Conservation (phyloP, 2,888 invertebrate genomes). For the Lycocerus yunnanus region DNA sequence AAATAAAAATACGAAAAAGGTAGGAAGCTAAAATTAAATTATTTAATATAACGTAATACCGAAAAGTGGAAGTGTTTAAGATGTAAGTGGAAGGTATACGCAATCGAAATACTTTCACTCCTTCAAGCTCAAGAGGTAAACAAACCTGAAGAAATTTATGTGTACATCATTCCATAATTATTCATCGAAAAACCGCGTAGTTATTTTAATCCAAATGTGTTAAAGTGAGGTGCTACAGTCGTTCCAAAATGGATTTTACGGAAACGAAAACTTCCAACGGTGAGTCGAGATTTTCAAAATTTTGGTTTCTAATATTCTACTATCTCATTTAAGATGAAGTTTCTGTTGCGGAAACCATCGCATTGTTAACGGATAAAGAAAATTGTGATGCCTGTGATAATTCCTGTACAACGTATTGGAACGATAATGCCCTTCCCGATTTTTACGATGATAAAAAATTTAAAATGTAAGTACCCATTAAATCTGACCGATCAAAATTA, state of each 20-base stretch:
- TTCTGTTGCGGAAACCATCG: conserved; percentile 13
- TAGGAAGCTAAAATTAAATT: not conserved
- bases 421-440: conserved; percentile 62
- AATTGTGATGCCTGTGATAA: conserved; percentile 58
- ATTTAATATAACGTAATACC: not conserved
- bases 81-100: not conserved
- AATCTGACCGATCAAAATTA: no score
- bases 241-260: not conserved
- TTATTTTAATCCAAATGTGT: not conserved
- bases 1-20: not conserved
- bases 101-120: not conserved
- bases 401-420: conserved; percentile 52
- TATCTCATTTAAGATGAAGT: not conserved
- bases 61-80: conserved; percentile 1
- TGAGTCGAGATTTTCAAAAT: not conserved
- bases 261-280: not conserved
- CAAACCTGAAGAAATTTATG: not conserved
- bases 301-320: no score
- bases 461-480: conserved; percentile 66
- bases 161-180: not conserved
- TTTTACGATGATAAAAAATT: conserved; percentile 72
- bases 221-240: not conserved
- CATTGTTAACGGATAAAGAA: conserved; percentile 55
- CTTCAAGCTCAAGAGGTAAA: not conserved
- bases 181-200: not conserved